Base-by-base conservation (phyloP, 2,888 invertebrate genomes). In the Camponotus fellah region DNA sequence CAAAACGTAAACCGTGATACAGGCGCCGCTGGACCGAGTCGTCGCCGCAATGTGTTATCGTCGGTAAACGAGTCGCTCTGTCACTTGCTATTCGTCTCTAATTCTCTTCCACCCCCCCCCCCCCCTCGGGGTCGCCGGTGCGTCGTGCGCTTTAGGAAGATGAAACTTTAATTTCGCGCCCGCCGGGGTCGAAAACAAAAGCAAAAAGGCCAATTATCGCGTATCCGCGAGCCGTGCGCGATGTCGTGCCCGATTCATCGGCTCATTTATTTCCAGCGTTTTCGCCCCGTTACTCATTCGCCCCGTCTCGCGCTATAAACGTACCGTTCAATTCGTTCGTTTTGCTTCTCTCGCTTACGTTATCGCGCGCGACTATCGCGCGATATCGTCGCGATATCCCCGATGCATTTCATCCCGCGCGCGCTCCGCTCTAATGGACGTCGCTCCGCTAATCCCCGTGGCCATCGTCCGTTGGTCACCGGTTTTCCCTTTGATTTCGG, bases 21-120 rank as follows among this genome's bases (percentile, higher is more conserved):
- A 89, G 89, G 88, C 89, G 89, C 89, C 89, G 89, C 87, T 85
- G 89, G 85, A 89, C 87, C 87, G 85, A 86, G 85, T 85, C 84
- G 89, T 85, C 88, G 89, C 89, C 89, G 88, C 89, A 89, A 89
- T 89, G 86, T 89, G 89, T 89, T 89, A 89, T 89, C 89, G 88
- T 83, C 74, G 89, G 86, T 86, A 86, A 89, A 89, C 88, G 89
- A 89, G 89, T 89, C 66, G 84, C 81, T 83, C 86, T 85, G 89
- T 89, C 89, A 86, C 86, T 85, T 76, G 89, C 89, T 85, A 88
- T 88, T 86, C 86, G 85, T 89, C 89, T 89, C 89, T 88, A 89
- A 89, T 88, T 88, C 87, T 77, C 71, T 3, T 12, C 43, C 43
- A 3, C 12, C 12, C 12, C 43, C 43, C 3, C 43, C 10, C 43